Base-by-base conservation (phyloP, 2,113 vertebrate genomes). In the Euleptes europaea region DNA sequence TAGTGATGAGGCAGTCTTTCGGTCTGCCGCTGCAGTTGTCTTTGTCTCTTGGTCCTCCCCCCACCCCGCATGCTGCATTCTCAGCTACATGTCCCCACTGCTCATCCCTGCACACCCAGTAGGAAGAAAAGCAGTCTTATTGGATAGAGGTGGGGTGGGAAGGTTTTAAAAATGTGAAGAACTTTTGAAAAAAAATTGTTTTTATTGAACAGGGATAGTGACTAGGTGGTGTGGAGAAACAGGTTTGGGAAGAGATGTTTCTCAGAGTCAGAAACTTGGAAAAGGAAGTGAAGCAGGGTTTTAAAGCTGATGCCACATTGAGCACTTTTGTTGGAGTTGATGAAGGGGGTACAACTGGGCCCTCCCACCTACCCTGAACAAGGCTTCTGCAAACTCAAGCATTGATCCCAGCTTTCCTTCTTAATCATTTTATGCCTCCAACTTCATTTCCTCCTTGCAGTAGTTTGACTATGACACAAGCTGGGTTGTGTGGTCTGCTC, bases 1-100 rank as follows among this genome's bases (percentile, higher is more conserved):
- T 94, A 92, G 94, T 94, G 85, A 88, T 89, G 92, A 92, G 93
- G 94, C 93, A 44, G 93, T 95, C 91, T 93, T 94, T 94, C 8
- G 26, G 88, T 93, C 91, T 87, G 93, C 94, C 92, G 90, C 91
- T 92, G 76, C 76, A 72, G 35, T 60, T 23, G 67, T 85, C 67
- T 72, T 79, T 26, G 94, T 95, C 91, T 93, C 90, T 94, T 10
- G 19, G 87, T 92, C 90, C 83, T 94, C 91, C 90, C 91, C 0
- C 88, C 91, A 42, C 31, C 92, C 86, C 93, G 93, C 94, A 95
- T 92, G 92, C 92, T 33, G 80, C 91, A 92, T 96, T 88, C 89
- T 2, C 0, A 93, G 91, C 92, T 94, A 94, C 89, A 91, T 93
- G 89, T 93, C 90, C 91, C 92, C 88, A 88, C 88, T 89, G 77